phyloP scores from a whole-genome alignment of 2,113 vertebrate genomes.

The Paraplagusia blochii region DNA sequence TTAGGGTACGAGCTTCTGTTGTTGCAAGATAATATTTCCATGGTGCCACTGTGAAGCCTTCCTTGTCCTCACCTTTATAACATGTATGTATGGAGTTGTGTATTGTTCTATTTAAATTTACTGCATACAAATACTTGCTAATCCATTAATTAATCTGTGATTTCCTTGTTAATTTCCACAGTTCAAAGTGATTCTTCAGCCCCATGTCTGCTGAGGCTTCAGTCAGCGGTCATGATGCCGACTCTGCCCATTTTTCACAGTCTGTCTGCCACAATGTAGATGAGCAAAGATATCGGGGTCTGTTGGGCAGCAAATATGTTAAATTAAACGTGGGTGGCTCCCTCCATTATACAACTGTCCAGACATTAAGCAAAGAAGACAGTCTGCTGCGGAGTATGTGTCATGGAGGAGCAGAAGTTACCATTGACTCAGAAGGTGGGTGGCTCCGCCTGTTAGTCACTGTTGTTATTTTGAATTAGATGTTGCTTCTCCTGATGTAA shows the following conservation, averaged over 20 bases:
- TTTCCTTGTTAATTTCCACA: slow-evolving; percentile 25
- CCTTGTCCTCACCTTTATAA: not conserved
- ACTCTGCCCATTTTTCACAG: slow-evolving; percentile 53
- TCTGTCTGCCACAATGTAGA: slow-evolving; percentile 56
- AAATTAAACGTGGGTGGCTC: slow-evolving; percentile 87
- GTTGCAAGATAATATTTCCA: not conserved
- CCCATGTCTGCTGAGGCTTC: slow-evolving; percentile 81
- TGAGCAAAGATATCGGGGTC: slow-evolving; percentile 62
- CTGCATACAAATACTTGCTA: too few relatives aligned
- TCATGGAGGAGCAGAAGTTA: slow-evolving; percentile 79
- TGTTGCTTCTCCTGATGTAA: not conserved
- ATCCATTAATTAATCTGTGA: not conserved
- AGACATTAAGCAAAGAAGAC: slow-evolving; percentile 86
- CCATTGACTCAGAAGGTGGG: slow-evolving; percentile 83
- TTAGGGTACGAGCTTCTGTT: too few relatives aligned
- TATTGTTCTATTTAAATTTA: too few relatives aligned
- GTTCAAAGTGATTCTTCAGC: slow-evolving; percentile 44
- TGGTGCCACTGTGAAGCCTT: not conserved
- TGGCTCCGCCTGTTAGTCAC: slow-evolving; percentile 2
- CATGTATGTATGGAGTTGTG: not conserved
- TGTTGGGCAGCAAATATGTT: slow-evolving; percentile 84
- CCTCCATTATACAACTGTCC: slow-evolving; percentile 86
- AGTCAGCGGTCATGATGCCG: slow-evolving; percentile 64
- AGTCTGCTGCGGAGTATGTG: slow-evolving; percentile 82
- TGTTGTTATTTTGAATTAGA: not conserved